These are phyloP conservation scores for Copsychus sechellarum DNA, from an alignment of 2,113 vertebrate genomes.

Conservation along the genomic window DNA sequence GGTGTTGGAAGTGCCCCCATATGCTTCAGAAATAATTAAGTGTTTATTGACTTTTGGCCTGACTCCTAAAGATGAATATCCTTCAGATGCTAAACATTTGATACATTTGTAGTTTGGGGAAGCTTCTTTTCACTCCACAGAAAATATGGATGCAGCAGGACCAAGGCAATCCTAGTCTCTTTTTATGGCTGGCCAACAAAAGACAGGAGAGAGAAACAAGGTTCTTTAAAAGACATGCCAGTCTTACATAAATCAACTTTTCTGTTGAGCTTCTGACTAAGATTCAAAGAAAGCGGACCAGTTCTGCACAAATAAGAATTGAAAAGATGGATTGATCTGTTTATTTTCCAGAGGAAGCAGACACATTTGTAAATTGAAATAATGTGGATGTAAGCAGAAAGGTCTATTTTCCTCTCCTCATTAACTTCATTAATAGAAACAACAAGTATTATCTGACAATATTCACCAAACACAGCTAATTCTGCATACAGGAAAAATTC, in stretches of 20 bases:
- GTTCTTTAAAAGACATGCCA: neutral
- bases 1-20: conserved; percentile 72
- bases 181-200: neutral
- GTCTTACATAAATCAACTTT: neutral
- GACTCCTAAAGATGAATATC: conserved; percentile 75
- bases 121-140: conserved; percentile 54
- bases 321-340: neutral
- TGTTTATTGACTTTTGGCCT: conserved; percentile 77
- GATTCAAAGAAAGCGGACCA: conserved; percentile 15
- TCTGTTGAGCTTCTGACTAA: neutral
- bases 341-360: neutral
- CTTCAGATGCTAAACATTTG: conserved; percentile 77
- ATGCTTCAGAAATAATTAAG: conserved; percentile 78
- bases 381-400: neutral
- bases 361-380: neutral
- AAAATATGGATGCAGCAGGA: conserved; percentile 33
- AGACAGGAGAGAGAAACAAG: neutral
- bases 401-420: neutral
- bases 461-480: neutral
- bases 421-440: neutral
- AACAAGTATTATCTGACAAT: neutral
- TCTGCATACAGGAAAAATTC: neutral
- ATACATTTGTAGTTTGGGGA: conserved; percentile 73
- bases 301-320: neutral
- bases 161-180: conserved; percentile 40